A percentile compares a stretch with the other conserved stretches of the same genome.
Evolutionary conservation across 2,797 vertebrate species (phyloP).

Genomic region (Girardinus metallicus): DNA sequence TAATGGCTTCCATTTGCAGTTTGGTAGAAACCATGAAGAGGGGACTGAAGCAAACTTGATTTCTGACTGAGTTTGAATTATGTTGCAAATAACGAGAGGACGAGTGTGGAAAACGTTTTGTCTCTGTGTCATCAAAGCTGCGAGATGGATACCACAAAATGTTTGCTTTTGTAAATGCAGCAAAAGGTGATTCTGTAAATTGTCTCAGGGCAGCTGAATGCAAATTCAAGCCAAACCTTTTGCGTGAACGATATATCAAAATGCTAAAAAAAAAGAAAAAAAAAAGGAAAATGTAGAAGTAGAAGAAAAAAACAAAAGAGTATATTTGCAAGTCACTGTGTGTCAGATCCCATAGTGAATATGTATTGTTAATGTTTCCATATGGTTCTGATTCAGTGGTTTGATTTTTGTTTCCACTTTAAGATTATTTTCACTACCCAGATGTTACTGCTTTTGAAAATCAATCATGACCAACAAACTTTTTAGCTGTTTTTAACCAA

Average conservation of each 20-base stretch:
- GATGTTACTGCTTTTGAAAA: not conserved
- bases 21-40: not conserved
- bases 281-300: not conserved
- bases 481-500: not conserved
- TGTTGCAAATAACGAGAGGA: not conserved
- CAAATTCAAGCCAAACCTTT: not conserved
- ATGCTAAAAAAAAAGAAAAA: not conserved
- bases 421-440: not conserved
- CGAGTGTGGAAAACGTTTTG: not conserved
- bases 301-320: not conserved
- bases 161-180: not conserved
- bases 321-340: not conserved
- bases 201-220: not conserved
- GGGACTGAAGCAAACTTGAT: not conserved
- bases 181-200: not conserved
- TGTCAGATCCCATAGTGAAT: not conserved
- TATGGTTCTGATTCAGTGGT: not conserved
- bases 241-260: not conserved
- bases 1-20: not conserved
- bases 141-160: not conserved
- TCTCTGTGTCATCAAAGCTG: not conserved
- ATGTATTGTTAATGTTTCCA: not conserved
- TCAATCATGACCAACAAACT: not conserved
- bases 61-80: not conserved
- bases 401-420: not conserved